These are phyloP conservation scores for Ara ararauna DNA, from an alignment of 2,797 vertebrate species.

Conservation along the genomic window DNA sequence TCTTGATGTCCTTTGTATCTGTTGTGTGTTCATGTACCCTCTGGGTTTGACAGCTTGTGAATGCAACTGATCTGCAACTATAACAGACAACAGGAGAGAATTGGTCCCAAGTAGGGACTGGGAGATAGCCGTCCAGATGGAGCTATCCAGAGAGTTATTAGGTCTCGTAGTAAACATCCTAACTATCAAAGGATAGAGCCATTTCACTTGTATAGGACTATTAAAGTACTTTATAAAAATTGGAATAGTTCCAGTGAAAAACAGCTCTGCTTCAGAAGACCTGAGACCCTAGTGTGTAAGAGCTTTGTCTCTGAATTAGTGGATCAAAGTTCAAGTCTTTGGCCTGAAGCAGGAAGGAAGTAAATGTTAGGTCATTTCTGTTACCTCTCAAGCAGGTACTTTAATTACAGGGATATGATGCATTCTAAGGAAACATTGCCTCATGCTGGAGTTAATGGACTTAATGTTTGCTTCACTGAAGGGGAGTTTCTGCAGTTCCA, in stretches of 20 bases:
- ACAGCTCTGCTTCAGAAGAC: background rate
- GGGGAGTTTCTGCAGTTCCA: background rate
- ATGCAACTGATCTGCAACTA: background rate
- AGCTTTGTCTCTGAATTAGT: background rate
- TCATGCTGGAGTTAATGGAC: background rate
- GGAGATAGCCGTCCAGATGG: background rate
- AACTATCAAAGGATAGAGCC: background rate
- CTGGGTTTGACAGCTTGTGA: background rate
- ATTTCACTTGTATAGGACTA: background rate
- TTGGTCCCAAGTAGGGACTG: background rate
- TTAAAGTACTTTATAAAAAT: background rate
- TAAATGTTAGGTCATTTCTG: background rate
- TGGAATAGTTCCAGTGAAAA: background rate
- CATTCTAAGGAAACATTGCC: background rate
- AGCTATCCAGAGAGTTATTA: background rate
- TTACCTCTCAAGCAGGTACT: background rate
- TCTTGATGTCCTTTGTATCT: background rate
- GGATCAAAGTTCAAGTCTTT: background rate
- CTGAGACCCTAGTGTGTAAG: background rate
- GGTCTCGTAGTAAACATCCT: background rate
- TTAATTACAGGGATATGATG: conserved; percentile 14
- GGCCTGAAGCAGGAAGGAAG: background rate
- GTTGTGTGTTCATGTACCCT: background rate
- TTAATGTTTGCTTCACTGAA: conserved; percentile 30
- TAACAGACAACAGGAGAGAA: background rate